Percentiles rank a stretch among this genome's conserved stretches.
phyloP scores from a whole-genome alignment of 2,113 vertebrate species.

The Coturnix japonica region DNA sequence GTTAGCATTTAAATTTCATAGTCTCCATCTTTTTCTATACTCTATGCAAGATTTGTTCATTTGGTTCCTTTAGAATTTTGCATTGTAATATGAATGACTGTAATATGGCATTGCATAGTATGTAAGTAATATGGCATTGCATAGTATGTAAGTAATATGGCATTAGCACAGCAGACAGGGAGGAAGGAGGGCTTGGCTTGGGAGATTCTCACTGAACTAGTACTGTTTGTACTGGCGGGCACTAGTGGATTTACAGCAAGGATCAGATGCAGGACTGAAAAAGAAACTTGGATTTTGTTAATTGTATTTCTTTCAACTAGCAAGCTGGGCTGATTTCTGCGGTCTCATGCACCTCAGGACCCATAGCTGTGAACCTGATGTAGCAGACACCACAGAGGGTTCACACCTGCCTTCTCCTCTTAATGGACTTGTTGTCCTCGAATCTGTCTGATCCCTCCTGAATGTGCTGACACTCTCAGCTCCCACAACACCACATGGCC shows the following conservation, averaged over 20 bases:
- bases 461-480: neutral
- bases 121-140: too few species aligned
- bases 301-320: neutral
- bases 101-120: neutral
- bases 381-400: neutral
- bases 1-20: neutral
- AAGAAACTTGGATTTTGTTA: neutral
- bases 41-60: neutral
- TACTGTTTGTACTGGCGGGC: neutral
- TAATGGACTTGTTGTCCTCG: constrained; percentile 7
- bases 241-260: neutral
- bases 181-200: neutral
- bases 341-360: neutral
- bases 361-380: neutral
- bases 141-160: too few species aligned
- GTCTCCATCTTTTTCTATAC: neutral
- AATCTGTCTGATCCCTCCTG: constrained; percentile 11
- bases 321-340: neutral
- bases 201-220: neutral
- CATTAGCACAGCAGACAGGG: neutral
- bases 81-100: neutral
- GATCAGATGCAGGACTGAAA: neutral
- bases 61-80: neutral
- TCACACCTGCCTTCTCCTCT: neutral
- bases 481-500: neutral